Conservation (phyloP, 2,888 invertebrate species). For the Geotrupes spiniger region DNA sequence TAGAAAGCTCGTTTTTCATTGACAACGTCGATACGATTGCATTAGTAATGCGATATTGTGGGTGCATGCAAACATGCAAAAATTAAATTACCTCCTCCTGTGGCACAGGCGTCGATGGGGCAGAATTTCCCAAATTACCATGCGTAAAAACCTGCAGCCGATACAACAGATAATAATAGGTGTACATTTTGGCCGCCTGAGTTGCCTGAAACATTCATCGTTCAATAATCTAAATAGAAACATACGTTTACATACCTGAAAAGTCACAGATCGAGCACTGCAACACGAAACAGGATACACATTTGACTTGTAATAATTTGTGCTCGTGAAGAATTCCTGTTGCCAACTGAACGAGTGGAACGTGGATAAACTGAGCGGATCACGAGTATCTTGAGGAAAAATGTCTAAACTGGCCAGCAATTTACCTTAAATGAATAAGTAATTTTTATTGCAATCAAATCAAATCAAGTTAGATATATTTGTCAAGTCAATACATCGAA, state of each 20-base stretch:
- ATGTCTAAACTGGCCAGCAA: slow-evolving; percentile 53
- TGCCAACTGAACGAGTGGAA: slow-evolving; percentile 55
- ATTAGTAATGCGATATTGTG: too few relatives aligned
- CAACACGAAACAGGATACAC: slow-evolving; percentile 55
- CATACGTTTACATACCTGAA: slow-evolving; percentile 41
- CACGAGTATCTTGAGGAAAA: slow-evolving; percentile 54
- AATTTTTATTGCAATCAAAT: neutral
- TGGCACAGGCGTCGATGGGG: slow-evolving; percentile 17
- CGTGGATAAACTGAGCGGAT: slow-evolving; percentile 50
- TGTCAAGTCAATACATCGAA: too few relatives aligned
- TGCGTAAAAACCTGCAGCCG: slow-evolving; percentile 50
- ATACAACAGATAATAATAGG: slow-evolving; percentile 56
- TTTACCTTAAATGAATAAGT: slow-evolving; percentile 47
- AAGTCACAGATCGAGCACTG: slow-evolving; percentile 53
- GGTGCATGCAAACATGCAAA: too few relatives aligned
- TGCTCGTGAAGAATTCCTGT: slow-evolving; percentile 46
- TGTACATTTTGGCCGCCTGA: slow-evolving; percentile 55
- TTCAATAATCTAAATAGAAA: neutral
- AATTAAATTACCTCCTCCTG: slow-evolving; percentile 13
- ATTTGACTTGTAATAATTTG: slow-evolving; percentile 52
- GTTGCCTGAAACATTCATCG: slow-evolving; percentile 42
- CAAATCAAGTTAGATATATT: neutral
- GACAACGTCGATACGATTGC: too few relatives aligned
- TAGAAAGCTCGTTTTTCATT: too few relatives aligned
- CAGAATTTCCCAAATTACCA: slow-evolving; percentile 49